phyloP scores from a whole-genome alignment of 2,888 invertebrate species.

The Acronicta leporina region DNA sequence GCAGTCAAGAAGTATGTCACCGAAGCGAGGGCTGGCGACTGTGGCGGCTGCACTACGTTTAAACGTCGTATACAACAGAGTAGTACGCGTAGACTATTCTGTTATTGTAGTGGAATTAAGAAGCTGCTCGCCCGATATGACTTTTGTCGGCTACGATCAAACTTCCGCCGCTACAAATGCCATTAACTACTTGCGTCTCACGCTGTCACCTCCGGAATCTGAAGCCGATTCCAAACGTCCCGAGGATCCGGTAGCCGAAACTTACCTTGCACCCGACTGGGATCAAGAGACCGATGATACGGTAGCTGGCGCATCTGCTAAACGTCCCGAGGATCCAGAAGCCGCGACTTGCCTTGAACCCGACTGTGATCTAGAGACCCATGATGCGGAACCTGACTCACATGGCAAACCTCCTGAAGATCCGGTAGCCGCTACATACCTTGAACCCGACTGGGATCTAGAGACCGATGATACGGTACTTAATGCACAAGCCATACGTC shows the following conservation, averaged over 20 bases:
- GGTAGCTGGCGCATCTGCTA: background rate
- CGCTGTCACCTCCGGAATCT: background rate
- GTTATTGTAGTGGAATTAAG: background rate
- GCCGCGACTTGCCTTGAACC: too few species aligned
- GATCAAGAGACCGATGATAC: too few species aligned
- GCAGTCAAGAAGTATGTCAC: background rate
- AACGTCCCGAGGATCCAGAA: too few species aligned
- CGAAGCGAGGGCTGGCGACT: background rate
- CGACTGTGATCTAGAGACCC: background rate
- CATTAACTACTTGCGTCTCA: background rate
- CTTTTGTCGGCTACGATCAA: background rate
- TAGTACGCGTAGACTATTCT: background rate
- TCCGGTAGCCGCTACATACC: too few species aligned
- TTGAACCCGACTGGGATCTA: too few species aligned
- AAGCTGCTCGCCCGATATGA: background rate
- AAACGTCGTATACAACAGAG: background rate
- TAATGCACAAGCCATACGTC: too few species aligned
- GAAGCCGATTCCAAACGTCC: too few species aligned
- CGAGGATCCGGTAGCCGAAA: too few species aligned
- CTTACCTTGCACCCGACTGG: too few species aligned
- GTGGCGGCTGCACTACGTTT: background rate
- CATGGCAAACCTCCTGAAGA: background rate
- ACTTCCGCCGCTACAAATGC: background rate
- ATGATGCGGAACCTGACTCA: too few species aligned
- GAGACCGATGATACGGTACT: too few species aligned